phyloP scores from a whole-genome alignment of 2,888 invertebrate species.

The Cyaniris semiargus region DNA sequence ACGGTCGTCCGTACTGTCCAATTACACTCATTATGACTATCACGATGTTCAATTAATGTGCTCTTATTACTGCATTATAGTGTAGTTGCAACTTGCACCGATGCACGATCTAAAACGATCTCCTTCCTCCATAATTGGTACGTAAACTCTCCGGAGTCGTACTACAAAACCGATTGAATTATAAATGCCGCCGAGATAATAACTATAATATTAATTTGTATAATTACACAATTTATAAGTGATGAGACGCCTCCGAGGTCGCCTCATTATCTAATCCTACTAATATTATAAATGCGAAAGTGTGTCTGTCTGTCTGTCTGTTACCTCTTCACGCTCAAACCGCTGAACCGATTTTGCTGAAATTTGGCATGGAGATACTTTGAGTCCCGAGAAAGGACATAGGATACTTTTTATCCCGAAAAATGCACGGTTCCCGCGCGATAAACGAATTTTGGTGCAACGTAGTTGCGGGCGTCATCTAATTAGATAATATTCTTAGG shows the following conservation, averaged over 20 bases:
- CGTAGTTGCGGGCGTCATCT: too few species aligned
- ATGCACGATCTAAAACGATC: constrained; percentile 18
- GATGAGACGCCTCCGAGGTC: background rate
- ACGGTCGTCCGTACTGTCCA: constrained; percentile 25
- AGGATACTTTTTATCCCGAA: too few species aligned
- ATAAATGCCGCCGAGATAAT: background rate
- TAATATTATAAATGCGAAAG: too few species aligned
- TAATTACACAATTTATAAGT: background rate
- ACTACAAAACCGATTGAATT: background rate
- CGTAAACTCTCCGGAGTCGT: background rate
- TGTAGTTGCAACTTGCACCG: background rate
- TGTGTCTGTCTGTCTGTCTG: too few species aligned
- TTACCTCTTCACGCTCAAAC: too few species aligned
- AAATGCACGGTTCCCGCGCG: too few species aligned
- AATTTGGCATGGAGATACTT: too few species aligned
- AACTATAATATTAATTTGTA: background rate
- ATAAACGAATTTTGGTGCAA: too few species aligned
- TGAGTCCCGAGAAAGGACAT: too few species aligned
- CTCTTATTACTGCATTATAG: constrained; percentile 21
- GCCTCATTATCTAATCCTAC: too few species aligned
- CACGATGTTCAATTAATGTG: constrained; percentile 25
- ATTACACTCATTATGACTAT: constrained; percentile 24
- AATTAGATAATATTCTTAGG: background rate
- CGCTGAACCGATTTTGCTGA: too few species aligned
- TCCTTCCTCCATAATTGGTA: background rate